These are phyloP conservation scores for Platalea minor DNA, from an alignment of 2,797 vertebrate species.

Conservation along the genomic window DNA sequence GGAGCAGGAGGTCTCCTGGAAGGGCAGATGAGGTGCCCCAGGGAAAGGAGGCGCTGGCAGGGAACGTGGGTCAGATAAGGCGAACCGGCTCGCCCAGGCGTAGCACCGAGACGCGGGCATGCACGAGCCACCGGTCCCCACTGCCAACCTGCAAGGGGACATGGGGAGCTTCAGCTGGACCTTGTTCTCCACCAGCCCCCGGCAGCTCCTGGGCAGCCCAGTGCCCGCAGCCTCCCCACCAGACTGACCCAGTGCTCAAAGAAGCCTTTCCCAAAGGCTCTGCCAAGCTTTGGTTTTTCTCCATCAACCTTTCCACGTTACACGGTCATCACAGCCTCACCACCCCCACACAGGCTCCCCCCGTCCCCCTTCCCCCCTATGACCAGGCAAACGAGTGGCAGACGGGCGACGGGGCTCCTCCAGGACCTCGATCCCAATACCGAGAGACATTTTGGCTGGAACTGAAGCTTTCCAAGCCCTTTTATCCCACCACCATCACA, in stretches of 20 bases:
- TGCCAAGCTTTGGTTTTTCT: not conserved
- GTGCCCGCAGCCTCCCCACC: not conserved
- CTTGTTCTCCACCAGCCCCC: not conserved
- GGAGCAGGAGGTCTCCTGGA: not conserved
- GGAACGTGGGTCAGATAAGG: not conserved
- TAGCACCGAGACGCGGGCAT: not conserved
- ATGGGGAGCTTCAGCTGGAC: not conserved
- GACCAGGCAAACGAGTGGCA: not conserved
- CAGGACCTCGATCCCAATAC: not conserved
- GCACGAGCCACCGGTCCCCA: not conserved
- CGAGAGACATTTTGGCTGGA: not conserved
- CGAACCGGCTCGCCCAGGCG: not conserved
- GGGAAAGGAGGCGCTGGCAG: not conserved
- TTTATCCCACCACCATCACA: not conserved
- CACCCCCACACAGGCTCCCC: not conserved
- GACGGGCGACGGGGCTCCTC: not conserved
- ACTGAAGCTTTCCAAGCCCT: not conserved
- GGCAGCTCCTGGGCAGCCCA: not conserved
- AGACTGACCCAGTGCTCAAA: fast-evolving
- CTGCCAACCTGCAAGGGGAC: not conserved
- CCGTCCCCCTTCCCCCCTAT: fast-evolving
- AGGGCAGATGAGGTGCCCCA: not conserved
- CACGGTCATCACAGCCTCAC: not conserved
- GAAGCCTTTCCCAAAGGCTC: not conserved
- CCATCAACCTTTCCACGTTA: not conserved